Percentiles rank a stretch among this genome's conserved stretches.
These are phyloP conservation scores for Epizoanthus ramosus DNA, from an alignment of 92 coral and sea anemone species.

Conservation along the genomic window DNA sequence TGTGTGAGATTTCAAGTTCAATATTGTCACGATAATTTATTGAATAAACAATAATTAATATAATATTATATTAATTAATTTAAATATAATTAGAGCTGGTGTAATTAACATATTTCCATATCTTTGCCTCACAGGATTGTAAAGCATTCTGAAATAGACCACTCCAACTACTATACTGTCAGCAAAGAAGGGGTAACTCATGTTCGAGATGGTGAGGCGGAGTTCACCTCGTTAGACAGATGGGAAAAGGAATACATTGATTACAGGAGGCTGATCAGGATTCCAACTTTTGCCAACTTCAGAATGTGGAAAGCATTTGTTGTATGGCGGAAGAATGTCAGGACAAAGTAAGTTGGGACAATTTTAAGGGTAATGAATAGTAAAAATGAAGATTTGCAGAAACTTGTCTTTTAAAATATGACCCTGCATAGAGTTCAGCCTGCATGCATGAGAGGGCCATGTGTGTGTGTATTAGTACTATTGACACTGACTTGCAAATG, in stretches of 20 bases:
- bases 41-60: no score
- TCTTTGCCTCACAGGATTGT: slow-evolving; percentile 71
- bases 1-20: no score
- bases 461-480: no score
- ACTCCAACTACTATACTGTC: slow-evolving; percentile 91
- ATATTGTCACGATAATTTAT: no score
- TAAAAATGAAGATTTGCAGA: no score
- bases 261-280: slow-evolving; percentile 84
- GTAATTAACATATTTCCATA: no score
- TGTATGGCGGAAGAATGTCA: slow-evolving; percentile 97
- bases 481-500: no score
- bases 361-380: neutral
- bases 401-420: no score
- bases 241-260: slow-evolving; percentile 92
- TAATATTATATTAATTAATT: no score
- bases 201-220: slow-evolving; percentile 82
- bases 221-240: slow-evolving; percentile 88
- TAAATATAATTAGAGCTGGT: no score
- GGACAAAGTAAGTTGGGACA: slow-evolving; percentile 81
- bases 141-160: slow-evolving; percentile 86
- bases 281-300: slow-evolving; percentile 93
- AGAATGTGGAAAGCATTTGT: slow-evolving; percentile 99
- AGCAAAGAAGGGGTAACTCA: slow-evolving; percentile 91
- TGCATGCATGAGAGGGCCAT: no score
- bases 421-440: no score